phyloP scores from a whole-genome alignment of 2,797 vertebrate genomes.

The Euphonia xanthogaster region DNA sequence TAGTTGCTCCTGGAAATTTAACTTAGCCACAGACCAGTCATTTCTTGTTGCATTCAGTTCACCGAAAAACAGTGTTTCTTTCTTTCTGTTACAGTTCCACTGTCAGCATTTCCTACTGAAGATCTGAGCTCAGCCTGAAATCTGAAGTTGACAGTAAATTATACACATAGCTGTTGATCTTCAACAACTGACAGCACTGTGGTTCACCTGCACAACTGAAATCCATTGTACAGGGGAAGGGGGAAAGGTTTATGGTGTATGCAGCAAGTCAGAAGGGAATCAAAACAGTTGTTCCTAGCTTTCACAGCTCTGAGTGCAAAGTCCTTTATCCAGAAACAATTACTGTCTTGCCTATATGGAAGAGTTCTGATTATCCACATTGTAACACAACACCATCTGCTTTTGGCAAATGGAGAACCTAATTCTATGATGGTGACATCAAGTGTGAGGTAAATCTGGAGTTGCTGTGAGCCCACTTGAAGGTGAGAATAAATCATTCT shows the following conservation, averaged over 20 bases:
- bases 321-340: background rate
- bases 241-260: fast-evolving
- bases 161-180: background rate
- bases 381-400: background rate
- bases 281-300: background rate
- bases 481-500: background rate
- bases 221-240: background rate
- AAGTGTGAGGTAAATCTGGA: background rate
- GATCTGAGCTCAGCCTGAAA: background rate
- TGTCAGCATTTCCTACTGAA: constrained; percentile 39
- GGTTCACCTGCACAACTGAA: background rate
- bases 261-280: background rate
- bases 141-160: background rate
- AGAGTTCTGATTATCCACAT: background rate
- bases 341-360: background rate
- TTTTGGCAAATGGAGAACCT: background rate
- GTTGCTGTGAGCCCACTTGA: background rate
- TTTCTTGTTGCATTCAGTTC: background rate
- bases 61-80: background rate
- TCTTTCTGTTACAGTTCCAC: background rate
- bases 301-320: background rate
- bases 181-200: background rate
- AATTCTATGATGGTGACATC: background rate
- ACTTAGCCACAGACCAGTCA: background rate
- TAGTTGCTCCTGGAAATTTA: background rate